A percentile compares a stretch with the other conserved stretches of the same genome.
These are phyloP conservation scores for Pygoscelis antarcticus DNA, from an alignment of 2,113 vertebrate genomes.

Conservation along the genomic window DNA sequence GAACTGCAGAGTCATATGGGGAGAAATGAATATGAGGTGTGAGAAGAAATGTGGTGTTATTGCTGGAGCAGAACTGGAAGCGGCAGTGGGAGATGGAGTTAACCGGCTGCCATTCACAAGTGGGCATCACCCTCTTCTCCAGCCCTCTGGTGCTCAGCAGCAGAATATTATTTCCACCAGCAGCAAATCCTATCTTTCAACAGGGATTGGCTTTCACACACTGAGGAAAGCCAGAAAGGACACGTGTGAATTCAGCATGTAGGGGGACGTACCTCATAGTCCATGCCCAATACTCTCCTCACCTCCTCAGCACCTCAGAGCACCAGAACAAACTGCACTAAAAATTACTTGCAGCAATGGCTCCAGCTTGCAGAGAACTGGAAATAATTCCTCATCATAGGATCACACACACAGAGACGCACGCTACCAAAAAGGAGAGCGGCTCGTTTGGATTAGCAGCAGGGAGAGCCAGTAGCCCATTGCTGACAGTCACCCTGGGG, in stretches of 20 bases:
- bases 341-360: background rate
- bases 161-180: background rate
- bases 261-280: rapidly evolving
- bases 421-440: rapidly evolving
- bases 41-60: rapidly evolving
- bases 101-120: background rate
- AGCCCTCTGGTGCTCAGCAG: background rate
- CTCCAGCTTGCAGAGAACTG: background rate
- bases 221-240: background rate
- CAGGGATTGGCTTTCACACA: rapidly evolving
- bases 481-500: background rate
- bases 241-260: rapidly evolving
- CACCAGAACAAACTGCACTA: background rate
- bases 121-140: background rate
- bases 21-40: background rate
- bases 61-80: background rate
- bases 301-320: background rate
- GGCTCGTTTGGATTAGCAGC: background rate
- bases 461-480: background rate
- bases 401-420: background rate
- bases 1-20: background rate
- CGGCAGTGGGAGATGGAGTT: rapidly evolving
- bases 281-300: background rate
- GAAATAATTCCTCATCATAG: background rate
- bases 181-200: background rate